Conservation (phyloP, 2,888 invertebrate species). For the Stenolophus ochropezus region DNA sequence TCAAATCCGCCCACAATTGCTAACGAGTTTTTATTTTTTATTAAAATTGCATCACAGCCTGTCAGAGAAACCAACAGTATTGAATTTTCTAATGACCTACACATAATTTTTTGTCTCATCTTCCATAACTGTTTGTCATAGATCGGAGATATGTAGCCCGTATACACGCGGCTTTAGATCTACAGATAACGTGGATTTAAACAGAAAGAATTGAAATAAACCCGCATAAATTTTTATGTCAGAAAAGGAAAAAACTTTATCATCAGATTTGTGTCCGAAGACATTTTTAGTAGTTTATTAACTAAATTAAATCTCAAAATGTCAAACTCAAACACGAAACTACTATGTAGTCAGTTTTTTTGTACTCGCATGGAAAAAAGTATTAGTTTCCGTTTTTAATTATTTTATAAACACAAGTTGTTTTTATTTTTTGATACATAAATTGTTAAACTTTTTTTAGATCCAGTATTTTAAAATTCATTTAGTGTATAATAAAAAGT, state of each 20-base stretch:
- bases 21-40: constrained; percentile 43
- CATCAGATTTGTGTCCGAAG: neutral
- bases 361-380: no score
- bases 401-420: no score
- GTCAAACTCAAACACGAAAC: no score
- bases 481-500: no score
- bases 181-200: constrained; percentile 19
- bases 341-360: no score
- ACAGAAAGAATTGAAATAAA: constrained; percentile 9
- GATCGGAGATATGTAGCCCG: constrained; percentile 30
- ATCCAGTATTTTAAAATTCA: no score
- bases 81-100: constrained; percentile 32
- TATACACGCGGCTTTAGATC: constrained; percentile 12
- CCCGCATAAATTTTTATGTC: constrained; percentile 38
- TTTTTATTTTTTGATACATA: no score
- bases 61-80: constrained; percentile 23
- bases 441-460: no score
- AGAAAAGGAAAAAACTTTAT: neutral
- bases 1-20: constrained; percentile 44
- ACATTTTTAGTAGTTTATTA: neutral
- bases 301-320: neutral
- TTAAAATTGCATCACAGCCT: constrained; percentile 43
- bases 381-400: no score
- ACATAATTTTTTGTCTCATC: constrained; percentile 35
- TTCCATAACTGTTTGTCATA: constrained; percentile 40